Base-by-base conservation (phyloP, 1,140 invertebrate species). In the Bombus terrestris region DNA sequence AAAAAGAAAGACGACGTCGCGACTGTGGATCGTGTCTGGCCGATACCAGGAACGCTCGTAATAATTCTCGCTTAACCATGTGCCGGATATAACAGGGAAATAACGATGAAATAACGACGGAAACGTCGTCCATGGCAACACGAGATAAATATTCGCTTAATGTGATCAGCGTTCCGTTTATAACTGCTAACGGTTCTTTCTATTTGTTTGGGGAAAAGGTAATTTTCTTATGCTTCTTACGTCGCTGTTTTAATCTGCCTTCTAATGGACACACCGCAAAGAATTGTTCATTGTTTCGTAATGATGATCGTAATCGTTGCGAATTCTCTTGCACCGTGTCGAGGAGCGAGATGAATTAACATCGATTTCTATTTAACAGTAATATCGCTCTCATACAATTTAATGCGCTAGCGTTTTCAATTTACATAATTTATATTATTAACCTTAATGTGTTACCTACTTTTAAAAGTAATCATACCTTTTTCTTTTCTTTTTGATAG, bases 81-180 rank as follows among this genome's bases (percentile, higher is more conserved):
- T 87, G 89, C 82, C 85, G 88, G 79, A 93, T 92, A 92, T 90
- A 88, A 90, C 88, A 85, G 72, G 72, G 81, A 89, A 92, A 92
- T 92, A 93, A 90, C 90, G 88, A 86, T 86, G 83, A 90, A 92
- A 92, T 92, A 92, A 91, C 87, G 90, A 93, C 87, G 85, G 89
- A 84, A 92, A 87, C 83, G 86, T 91, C 83, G 85, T 80, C 76
- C 62, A 15, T 62, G 43, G 80, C 78, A 79, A 79, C 72, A 62
- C 66, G 74, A 81, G 73, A 91, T 89, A 89, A 91, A 91, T 91
- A 83, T 86, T 57, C 81, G 83, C 57, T 90, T 89, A 83, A 83
- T 85, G 73, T 66, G 39, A 25, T 39, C 66, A 68, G 32, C 71
- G 79, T 74, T 74, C 72, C 72, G 79, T 39, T 86, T 81, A 68